A percentile compares a stretch with the other conserved stretches of the same genome.
Evolutionary conservation across 1,140 invertebrate species (phyloP).

Genomic region (Helicoverpa zea): DNA sequence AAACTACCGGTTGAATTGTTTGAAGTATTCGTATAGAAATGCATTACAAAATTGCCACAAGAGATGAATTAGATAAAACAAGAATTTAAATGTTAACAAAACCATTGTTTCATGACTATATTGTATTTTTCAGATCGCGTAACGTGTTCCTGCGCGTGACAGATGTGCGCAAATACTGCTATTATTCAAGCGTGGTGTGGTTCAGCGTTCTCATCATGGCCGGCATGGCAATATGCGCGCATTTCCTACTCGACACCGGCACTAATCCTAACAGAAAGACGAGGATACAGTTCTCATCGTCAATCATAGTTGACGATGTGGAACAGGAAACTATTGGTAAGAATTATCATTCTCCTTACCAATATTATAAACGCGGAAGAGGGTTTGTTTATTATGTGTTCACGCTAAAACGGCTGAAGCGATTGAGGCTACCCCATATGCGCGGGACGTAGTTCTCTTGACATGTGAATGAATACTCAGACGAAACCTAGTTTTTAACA

Average conservation of each 20-base stretch:
- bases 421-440: no score
- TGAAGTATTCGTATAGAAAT: no score
- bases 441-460: no score
- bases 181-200: constrained; percentile 94
- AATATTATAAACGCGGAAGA: no score
- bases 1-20: no score
- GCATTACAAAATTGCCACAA: background rate
- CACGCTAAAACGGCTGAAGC: no score
- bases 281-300: constrained; percentile 74
- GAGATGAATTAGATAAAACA: background rate
- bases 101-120: background rate
- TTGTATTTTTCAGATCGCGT: constrained; percentile 88
- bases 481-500: background rate
- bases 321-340: constrained; percentile 89
- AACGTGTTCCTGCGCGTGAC: constrained; percentile 94
- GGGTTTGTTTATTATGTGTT: no score
- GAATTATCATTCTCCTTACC: no score
- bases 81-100: background rate
- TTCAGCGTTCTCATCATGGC: constrained; percentile 90
- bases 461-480: no score
- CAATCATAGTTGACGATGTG: constrained; percentile 81
- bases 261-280: constrained; percentile 85
- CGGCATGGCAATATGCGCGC: constrained; percentile 91
- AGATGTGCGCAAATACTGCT: constrained; percentile 94
- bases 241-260: constrained; percentile 92